A percentile compares a stretch with the other conserved stretches of the same genome.
phyloP scores from a whole-genome alignment of 1,140 invertebrate genomes.

The Ooceraea biroi region DNA sequence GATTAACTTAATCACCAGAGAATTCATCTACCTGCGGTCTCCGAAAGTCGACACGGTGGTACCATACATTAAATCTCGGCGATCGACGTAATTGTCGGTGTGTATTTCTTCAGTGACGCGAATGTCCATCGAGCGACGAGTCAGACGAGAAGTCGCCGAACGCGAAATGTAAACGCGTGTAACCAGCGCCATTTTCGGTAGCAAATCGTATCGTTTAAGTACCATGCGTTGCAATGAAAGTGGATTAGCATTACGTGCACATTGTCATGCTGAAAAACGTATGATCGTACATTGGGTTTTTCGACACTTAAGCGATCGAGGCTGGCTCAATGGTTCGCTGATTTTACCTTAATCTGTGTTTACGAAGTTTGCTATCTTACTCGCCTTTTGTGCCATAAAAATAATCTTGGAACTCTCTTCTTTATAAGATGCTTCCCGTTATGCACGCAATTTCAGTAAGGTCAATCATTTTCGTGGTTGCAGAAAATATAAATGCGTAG shows the following conservation, averaged over 20 bases:
- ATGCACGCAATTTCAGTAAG: not conserved
- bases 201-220: conserved; percentile 60
- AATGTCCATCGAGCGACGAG: not conserved
- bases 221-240: conserved; percentile 65
- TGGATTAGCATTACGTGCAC: conserved; percentile 79
- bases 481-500: not conserved
- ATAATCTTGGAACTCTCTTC: conserved; percentile 9
- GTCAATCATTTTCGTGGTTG: not conserved
- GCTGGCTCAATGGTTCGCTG: conserved; percentile 70
- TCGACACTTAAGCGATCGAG: conserved; percentile 44
- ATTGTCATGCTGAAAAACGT: conserved; percentile 73
- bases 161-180: conserved; percentile 17
- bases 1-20: conserved; percentile 51
- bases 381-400: conserved; percentile 19
- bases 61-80: conserved; percentile 31
- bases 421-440: conserved; percentile 17
- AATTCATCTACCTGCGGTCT: conserved; percentile 55
- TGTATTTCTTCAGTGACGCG: conserved; percentile 1
- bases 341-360: conserved; percentile 77
- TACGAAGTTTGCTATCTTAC: conserved; percentile 66
- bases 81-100: conserved; percentile 36
- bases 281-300: conserved; percentile 69
- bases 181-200: conserved; percentile 49
- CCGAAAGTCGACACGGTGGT: conserved; percentile 1
- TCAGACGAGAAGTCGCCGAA: conserved; percentile 12